These are phyloP conservation scores for Salminus brasiliensis DNA, from an alignment of 2,113 vertebrate species.

Conservation along the genomic window DNA sequence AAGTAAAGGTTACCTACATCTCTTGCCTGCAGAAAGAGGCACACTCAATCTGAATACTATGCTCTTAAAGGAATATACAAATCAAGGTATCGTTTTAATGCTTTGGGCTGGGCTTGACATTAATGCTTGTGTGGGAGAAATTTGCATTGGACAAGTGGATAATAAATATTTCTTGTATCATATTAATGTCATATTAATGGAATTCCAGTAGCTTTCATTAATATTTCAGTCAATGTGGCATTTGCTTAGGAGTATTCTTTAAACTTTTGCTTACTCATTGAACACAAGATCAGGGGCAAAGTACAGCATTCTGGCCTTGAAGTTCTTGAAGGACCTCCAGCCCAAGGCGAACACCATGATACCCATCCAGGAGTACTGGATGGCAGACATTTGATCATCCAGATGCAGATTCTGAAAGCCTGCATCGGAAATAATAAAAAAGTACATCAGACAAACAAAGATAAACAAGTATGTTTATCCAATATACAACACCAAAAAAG, in stretches of 20 bases:
- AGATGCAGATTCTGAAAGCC: conserved; percentile 92
- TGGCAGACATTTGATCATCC: conserved; percentile 96
- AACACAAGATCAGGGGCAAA: conserved; percentile 96
- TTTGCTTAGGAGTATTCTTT: not conserved
- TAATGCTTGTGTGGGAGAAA: no score
- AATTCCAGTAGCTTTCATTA: not conserved
- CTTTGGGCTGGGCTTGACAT: not conserved
- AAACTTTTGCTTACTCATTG: conserved; percentile 89
- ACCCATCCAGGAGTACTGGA: conserved; percentile 97
- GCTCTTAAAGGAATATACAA: not conserved
- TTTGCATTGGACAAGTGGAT: not conserved
- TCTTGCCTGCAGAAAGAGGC: not conserved
- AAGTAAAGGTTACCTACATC: not conserved
- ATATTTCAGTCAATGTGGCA: not conserved
- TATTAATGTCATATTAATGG: not conserved
- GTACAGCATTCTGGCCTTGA: conserved; percentile 93
- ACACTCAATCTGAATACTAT: not conserved
- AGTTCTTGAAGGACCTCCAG: conserved; percentile 92
- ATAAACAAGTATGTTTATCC: no score
- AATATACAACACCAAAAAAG: not conserved
- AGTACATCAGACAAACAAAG: no score
- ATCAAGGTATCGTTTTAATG: not conserved
- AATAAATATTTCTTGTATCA: no score
- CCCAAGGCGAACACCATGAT: conserved; percentile 96
- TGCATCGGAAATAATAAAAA: conserved; percentile 52